Evolutionary conservation across 2,888 invertebrate genomes (phyloP), one percentile per base, ranked within the genome.

Genomic region (Agonum fuliginosum): DNA sequence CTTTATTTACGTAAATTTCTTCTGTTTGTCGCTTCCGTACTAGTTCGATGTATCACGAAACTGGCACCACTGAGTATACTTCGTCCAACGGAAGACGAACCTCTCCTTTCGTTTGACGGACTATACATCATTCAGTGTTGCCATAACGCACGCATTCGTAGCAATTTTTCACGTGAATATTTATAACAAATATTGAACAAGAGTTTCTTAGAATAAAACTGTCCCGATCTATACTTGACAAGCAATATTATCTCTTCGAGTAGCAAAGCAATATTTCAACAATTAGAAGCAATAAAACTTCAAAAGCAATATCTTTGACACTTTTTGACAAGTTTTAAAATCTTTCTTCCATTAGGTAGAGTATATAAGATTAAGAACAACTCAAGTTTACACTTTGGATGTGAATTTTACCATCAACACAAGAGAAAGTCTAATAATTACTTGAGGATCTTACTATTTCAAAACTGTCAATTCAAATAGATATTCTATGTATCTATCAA

Each of bases 131-230:
- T n/a, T 4, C n/a, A 19, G 20, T 67, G 3, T 41, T 14, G 54
- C 24, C 10, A 10, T n/a, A 43, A 54, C 41, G 41, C 67, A 67
- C 41, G 37, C 41, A 67, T 37, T 67, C n/a, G 58, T 62, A 62
- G 58, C 58, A 22, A 5, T 67, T 20, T 67, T 67, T 67, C 41
- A 41, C 67, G 54, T 54, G 54, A 54, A 30, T 62, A 27, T 67
- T 41, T 48, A 20, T 22, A 70, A 58, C 76, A 58, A 37, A 77
- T 70, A 70, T 77, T 77, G 51, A 77, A 77, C 77, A 77, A 77
- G 77, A 77, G 77, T 77, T 77, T 77, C 77, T 76, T 62, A 20
- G 4, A 20, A 67, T 34, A 62, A n/a, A 27, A 37, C 62, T 62
- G 14, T 14, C 62, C 34, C 62, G 30, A 62, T 20, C 20, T 37